Conservation (phyloP, 2,888 invertebrate species). For the Nomada flava region DNA sequence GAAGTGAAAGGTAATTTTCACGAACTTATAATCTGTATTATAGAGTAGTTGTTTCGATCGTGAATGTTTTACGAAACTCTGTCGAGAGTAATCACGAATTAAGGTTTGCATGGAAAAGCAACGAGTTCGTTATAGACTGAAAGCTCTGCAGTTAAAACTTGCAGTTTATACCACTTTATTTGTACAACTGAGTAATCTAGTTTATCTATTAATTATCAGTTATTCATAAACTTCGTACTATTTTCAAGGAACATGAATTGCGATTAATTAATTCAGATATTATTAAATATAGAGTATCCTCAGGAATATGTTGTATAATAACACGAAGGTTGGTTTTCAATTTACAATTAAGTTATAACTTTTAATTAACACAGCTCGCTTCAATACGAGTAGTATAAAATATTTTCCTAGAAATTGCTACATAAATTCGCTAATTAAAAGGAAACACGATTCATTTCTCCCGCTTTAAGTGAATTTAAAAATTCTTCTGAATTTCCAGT, state of each 20-base stretch:
- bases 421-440: too few species aligned
- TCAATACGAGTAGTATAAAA: too few species aligned
- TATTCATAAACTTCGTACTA: too few species aligned
- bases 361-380: too few species aligned
- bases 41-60: slow-evolving; percentile 18
- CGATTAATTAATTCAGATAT: too few species aligned
- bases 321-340: background rate
- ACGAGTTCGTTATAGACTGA: background rate
- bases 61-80: background rate
- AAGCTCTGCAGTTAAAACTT: background rate
- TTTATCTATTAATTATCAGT: background rate
- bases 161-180: background rate
- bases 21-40: slow-evolving; percentile 25
- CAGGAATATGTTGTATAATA: too few species aligned
- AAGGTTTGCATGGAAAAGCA: background rate
- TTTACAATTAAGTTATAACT: too few species aligned
- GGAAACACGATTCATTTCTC: too few species aligned
- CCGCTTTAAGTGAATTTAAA: background rate
- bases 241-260: too few species aligned
- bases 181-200: too few species aligned
- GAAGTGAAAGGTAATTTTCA: slow-evolving; percentile 50
- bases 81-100: slow-evolving; percentile 8
- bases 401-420: too few species aligned
- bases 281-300: too few species aligned
- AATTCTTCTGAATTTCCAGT: background rate